Evolutionary conservation across 2,113 vertebrate species (phyloP), one percentile per base, ranked within the genome.

Genomic region (Copsychus sechellarum): DNA sequence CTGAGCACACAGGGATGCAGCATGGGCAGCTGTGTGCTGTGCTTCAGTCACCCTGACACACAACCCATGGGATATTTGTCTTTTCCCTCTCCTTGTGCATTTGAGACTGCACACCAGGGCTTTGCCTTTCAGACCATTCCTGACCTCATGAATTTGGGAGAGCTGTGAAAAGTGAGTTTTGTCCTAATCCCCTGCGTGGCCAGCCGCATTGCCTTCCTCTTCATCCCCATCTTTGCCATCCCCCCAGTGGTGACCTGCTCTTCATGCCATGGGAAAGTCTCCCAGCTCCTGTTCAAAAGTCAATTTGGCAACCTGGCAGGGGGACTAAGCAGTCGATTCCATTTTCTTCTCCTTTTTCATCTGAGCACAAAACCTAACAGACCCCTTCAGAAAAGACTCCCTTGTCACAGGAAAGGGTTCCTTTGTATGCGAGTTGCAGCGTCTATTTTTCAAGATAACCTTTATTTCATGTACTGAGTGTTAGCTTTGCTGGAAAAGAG

Each of bases 401-500:
- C 70, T 92, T 94, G 57, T 78, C 85, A 81, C 80, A 56, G 62
- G 60, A 93, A 92, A 92, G 77, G 91, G 19, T 90, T 97, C 48
- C 86, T 90, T 95, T 92, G 81, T 92, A 97, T 89, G 73, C 89
- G 3, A 95, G 93, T 87, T 64, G 64, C 86, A 90, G 81, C 12
- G 1, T 86, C 88, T 94, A 80, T 95, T 97, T 97, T 96, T 92
- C 67, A 95, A 96, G 77, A 95, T 95, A 97, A 93, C 89, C 79
- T 77, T 95, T 95, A 96, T 95, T 96, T 97, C 86, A 93, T 94
- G 91, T 92, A 92, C 51, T 65, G 90, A 97, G 76, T 95, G 79
- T 93, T 90, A 96, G 86, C 84, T 93, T 96, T 61, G 88, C 84
- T 97, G 83, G 86, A 56, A 93, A 80, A 83, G 93, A 91, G 96